phyloP scores from a whole-genome alignment of 2,888 invertebrate species.

The Crossocerus cetratus region DNA sequence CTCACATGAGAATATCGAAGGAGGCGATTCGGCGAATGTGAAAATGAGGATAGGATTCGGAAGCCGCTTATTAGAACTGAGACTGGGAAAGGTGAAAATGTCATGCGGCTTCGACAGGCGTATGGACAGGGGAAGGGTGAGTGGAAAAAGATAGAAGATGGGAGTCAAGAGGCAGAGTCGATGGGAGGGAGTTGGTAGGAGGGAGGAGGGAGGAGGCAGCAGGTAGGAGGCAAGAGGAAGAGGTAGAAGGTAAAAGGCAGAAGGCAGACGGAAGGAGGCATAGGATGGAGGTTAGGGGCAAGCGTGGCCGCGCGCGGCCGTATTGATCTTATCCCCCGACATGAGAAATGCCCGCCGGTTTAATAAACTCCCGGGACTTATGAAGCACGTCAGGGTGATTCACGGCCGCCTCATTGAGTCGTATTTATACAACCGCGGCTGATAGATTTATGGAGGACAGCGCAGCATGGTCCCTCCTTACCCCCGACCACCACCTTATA shows the following conservation, averaged over 20 bases:
- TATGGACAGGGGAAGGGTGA: constrained; percentile 1
- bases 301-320: constrained; percentile 74
- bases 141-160: background rate
- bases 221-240: constrained; percentile 19
- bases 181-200: background rate
- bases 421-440: constrained; percentile 77
- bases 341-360: constrained; percentile 78
- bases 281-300: constrained; percentile 70
- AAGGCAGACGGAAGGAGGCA: constrained; percentile 51
- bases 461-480: constrained; percentile 73
- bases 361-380: constrained; percentile 78
- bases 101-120: background rate
- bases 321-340: constrained; percentile 78
- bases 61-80: background rate
- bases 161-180: background rate
- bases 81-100: too few species aligned
- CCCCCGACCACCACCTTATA: constrained; percentile 27
- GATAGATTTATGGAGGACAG: constrained; percentile 78
- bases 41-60: too few species aligned
- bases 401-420: constrained; percentile 77
- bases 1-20: too few species aligned
- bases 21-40: too few species aligned
- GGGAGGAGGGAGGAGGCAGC: constrained; percentile 10
- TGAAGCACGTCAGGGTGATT: constrained; percentile 78
- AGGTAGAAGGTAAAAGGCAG: constrained; percentile 41